Conservation (phyloP, 2,113 vertebrate genomes). For the Colossoma macropomum region DNA sequence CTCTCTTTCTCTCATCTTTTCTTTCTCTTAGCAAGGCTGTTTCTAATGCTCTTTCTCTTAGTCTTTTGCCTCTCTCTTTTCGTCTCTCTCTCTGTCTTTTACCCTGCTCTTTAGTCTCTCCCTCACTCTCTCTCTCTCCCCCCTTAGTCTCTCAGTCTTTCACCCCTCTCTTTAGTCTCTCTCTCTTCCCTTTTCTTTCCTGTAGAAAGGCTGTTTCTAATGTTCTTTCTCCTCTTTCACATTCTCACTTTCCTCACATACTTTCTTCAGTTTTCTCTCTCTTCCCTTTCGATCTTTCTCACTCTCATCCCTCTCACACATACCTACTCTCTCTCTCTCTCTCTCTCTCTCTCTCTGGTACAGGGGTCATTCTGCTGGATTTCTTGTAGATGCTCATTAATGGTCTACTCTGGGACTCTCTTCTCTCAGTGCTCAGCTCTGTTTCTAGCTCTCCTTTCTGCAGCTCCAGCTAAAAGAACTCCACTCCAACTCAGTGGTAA, state of each 20-base stretch:
- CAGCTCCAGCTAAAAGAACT: background rate
- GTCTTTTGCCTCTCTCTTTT: background rate
- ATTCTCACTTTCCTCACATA: background rate
- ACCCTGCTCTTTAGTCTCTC: no score
- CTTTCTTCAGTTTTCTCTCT: background rate
- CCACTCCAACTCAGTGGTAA: background rate
- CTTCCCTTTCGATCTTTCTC: background rate
- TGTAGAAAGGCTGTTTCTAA: background rate
- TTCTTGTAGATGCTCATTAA: slow-evolving; percentile 34
- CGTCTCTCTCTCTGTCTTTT: background rate
- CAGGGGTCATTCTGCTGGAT: slow-evolving; percentile 30
- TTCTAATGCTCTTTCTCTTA: no score
- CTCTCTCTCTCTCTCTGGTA: background rate
- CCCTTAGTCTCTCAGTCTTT: background rate
- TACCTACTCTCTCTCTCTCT: no score
- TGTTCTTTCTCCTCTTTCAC: no score
- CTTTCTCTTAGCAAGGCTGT: background rate
- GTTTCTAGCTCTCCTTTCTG: background rate
- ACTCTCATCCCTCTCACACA: background rate
- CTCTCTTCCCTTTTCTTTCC: background rate
- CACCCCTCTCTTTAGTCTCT: no score
- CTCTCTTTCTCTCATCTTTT: background rate
- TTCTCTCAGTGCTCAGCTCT: background rate
- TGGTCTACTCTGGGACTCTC: slow-evolving; percentile 19
- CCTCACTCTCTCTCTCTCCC: no score